Base-by-base conservation (phyloP, 1,140 invertebrate species). In the Hesperophylax magnus region DNA sequence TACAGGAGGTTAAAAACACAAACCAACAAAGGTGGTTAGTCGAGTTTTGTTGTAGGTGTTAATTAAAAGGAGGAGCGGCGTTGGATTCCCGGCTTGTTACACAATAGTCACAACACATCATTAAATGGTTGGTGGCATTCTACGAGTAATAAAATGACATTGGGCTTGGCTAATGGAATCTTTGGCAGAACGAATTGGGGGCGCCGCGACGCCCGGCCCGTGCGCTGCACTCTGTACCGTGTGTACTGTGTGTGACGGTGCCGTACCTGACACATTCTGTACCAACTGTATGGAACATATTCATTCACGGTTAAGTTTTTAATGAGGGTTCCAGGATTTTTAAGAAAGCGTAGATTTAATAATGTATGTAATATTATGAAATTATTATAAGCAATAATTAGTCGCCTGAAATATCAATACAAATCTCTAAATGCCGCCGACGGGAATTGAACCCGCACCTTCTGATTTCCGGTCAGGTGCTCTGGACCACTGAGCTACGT, bases 81-180 rank as follows among this genome's bases (percentile, higher is more conserved):
- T n/a, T 58, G 18, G 24, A 20, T 24, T 61, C 18, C 58, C 31
- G 11, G 69, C 18, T 54, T n/a, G 31, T 53, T 71, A 71, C 6
- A n/a, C n/a, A n/a, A n/a, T n/a, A n/a, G n/a, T 20, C 69, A 54
- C 52, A 27, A 72, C 15, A 27, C 18, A 54, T 65, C 22, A 6
- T 31, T 27, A 27, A n/a, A 18, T 18, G 17, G 63, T 17, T 27
- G 4, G 20, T 20, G 17, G 20, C 54, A 58, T 20, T 58, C 54
- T n/a, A 18, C n/a, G 53, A 54, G 20, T 14, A 67, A 67, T 67
- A 67, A 67, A 67, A 67, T 67, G 63, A 67, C 63, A 17, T 18
- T 17, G 63, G 17, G 20, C 63, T n/a, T 39, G 63, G 31, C 24
- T 31, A 67, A 67, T 34, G 63, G 24, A 67, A 67, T 67, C 24